A percentile compares a stretch with the other conserved stretches of the same genome.
These are phyloP conservation scores for Cheirogaleus major DNA, from an alignment of 2,797 vertebrate species.

Conservation along the genomic window DNA sequence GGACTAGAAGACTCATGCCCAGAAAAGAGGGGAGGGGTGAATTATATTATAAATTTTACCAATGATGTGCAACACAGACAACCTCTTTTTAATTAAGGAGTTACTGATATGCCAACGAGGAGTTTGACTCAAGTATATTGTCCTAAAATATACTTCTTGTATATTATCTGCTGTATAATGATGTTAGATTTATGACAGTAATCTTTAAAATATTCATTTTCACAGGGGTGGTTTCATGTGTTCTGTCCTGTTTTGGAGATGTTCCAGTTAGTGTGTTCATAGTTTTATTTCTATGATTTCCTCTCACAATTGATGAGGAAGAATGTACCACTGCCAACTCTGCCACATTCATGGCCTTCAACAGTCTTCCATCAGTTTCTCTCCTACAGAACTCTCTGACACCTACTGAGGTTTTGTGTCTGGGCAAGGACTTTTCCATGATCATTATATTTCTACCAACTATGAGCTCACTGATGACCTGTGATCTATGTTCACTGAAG, in stretches of 20 bases:
- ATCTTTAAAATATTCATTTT: background rate
- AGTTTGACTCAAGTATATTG: background rate
- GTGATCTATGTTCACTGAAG: background rate
- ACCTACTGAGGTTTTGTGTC: slow-evolving; percentile 43
- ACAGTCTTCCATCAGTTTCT: background rate
- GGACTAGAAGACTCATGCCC: background rate
- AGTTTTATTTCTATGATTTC: slow-evolving; percentile 46
- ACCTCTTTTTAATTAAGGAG: background rate
- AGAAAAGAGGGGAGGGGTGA: background rate
- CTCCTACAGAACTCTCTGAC: background rate
- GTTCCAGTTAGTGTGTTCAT: background rate
- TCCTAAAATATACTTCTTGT: background rate
- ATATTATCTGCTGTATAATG: background rate
- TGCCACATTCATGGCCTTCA: background rate
- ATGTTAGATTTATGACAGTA: background rate
- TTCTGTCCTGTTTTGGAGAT: slow-evolving; percentile 26
- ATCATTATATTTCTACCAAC: slow-evolving; percentile 49
- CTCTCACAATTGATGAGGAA: slow-evolving; percentile 6
- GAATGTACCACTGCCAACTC: background rate
- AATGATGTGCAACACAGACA: background rate
- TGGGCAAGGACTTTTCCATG: slow-evolving; percentile 45
- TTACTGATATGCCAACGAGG: background rate
- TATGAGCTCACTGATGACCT: background rate
- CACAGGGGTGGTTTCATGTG: background rate
- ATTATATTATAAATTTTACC: background rate